Conservation (phyloP, 2,113 vertebrate genomes). For the Prinia subflava region DNA sequence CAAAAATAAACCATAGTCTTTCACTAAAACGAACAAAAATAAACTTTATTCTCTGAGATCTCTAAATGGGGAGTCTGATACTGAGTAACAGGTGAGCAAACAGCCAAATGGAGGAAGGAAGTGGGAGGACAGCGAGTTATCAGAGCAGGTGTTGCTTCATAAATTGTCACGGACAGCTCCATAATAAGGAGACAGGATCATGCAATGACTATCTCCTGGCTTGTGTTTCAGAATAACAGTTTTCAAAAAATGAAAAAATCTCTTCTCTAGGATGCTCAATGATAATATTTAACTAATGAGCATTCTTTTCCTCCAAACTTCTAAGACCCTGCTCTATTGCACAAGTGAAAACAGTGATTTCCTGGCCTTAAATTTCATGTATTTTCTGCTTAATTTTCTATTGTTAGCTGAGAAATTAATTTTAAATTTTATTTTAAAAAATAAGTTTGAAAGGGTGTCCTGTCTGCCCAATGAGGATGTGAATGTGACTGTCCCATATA, state of each 20-base stretch:
- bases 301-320: background rate
- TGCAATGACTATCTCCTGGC: background rate
- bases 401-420: background rate
- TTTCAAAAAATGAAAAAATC: background rate
- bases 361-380: background rate
- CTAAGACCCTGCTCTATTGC: background rate
- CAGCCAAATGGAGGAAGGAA: background rate
- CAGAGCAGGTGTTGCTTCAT: background rate
- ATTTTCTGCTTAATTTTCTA: background rate
- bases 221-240: background rate
- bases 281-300: background rate
- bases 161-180: background rate
- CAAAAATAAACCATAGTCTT: background rate
- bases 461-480: background rate
- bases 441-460: background rate
- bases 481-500: too few relatives aligned
- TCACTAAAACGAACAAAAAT: background rate
- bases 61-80: background rate
- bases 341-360: background rate
- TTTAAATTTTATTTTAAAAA: background rate
- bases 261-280: background rate
- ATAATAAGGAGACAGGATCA: background rate
- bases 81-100: constrained; percentile 28
- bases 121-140: background rate
- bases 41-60: background rate